Evolutionary conservation across 1,140 invertebrate genomes (phyloP), one percentile per base, ranked within the genome.

Genomic region (Ostrea denselamellosa): DNA sequence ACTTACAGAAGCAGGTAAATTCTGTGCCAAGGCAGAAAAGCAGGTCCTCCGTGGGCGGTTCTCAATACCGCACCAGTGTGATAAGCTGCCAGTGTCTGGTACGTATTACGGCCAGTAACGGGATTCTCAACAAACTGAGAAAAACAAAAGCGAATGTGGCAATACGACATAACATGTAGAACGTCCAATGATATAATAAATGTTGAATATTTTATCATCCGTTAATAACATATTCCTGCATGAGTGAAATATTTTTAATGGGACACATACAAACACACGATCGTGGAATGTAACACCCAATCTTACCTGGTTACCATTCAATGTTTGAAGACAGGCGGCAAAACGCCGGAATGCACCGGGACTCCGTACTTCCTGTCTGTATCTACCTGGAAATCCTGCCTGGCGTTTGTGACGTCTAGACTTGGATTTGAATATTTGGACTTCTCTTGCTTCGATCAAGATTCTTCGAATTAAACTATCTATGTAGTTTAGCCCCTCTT

Each of bases 381-480:
- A 77, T 77, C 68, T 77, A 34, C 68, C 68, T 28, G 68, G 68
- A 12, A 77, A 77, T 62, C 34, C 5, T n/a, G 68, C 68, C 28
- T 77, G 68, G 34, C 68, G 68, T 28, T 77, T 77, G 2, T 34
- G 68, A 14, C 68, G 25, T 34, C 25, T 25, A 17, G 22, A 22
- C 14, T 77, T 25, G 12, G 12, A 28, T 14, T 77, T 77, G 28
- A 28, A 77, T 77, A 2, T 77, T 14, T 77, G 22, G 8, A 77
- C 68, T 5, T 77, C 8, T 9, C 28, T 77, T 34, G 68, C 68
- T 54, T 83, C 82, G 5, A 10, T 14, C 0, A 83, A 83, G 28
- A 83, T 53, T 83, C 52, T 44, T 54, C 82, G 44, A 19, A 83
- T n/a, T 83, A 83, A 83, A 52, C 44, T 53, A 10, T 83, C 22